Evolutionary conservation across 2,888 invertebrate genomes (phyloP).

Genomic region (Theretra japonica): DNA sequence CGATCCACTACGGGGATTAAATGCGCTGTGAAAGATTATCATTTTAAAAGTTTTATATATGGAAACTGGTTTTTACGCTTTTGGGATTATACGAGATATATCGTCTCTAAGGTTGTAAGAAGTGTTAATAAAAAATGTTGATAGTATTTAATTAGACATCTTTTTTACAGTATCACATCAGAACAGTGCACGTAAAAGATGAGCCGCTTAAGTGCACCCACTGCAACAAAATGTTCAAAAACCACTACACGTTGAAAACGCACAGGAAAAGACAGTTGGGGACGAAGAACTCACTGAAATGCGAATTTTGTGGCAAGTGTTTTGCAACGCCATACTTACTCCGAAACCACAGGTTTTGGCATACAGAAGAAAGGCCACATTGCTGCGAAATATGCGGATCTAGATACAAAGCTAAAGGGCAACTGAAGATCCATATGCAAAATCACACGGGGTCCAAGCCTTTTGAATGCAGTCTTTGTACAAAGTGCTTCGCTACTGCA

Average conservation of each 20-base stretch:
- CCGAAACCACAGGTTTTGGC: slow-evolving; percentile 59
- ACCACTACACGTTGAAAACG: slow-evolving; percentile 40
- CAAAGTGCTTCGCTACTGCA: slow-evolving; percentile 40
- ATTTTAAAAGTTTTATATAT: no score
- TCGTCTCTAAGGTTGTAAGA: no score
- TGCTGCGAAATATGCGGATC: slow-evolving; percentile 55
- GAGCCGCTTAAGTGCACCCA: slow-evolving; percentile 54
- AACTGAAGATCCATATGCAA: slow-evolving; percentile 51
- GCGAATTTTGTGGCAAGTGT: slow-evolving; percentile 56
- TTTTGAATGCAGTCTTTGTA: slow-evolving; percentile 46
- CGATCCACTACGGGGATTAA: no score
- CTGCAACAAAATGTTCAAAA: slow-evolving; percentile 59
- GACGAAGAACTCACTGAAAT: slow-evolving; percentile 49
- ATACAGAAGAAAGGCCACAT: slow-evolving; percentile 55
- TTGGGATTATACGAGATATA: no score
- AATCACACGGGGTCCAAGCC: slow-evolving; percentile 47
- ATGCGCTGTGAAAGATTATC: no score
- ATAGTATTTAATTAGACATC: background rate
- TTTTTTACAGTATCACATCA: slow-evolving; percentile 46
- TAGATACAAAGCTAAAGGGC: slow-evolving; percentile 56
- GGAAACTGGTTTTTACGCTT: no score
- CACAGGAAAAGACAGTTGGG: slow-evolving; percentile 48
- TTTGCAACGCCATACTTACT: slow-evolving; percentile 44
- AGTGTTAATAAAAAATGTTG: background rate
- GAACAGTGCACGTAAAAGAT: slow-evolving; percentile 41